These are phyloP conservation scores for Lacanobia oleracea DNA, from an alignment of 2,888 invertebrate species.

Conservation along the genomic window DNA sequence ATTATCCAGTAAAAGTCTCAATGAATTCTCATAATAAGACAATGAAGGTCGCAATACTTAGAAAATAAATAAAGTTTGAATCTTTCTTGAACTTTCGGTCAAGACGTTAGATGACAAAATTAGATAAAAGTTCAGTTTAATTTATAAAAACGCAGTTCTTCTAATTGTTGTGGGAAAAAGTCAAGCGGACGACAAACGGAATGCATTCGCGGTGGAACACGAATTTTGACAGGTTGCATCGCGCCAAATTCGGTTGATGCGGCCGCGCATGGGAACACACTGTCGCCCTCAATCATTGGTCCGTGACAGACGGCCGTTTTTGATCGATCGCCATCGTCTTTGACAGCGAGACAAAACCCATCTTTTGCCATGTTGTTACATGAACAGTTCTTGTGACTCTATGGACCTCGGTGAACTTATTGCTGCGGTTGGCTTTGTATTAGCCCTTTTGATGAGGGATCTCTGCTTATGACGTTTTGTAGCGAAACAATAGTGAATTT, in stretches of 20 bases:
- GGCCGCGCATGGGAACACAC: constrained; percentile 59
- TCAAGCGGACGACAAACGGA: constrained; percentile 39
- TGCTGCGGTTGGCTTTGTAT: constrained; percentile 40
- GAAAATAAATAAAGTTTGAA: not conserved
- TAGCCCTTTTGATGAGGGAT: constrained; percentile 60
- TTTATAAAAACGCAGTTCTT: constrained; percentile 8
- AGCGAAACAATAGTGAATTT: constrained; percentile 38
- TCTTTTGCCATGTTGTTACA: constrained; percentile 55
- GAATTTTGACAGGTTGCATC: constrained; percentile 67
- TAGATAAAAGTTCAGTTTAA: not conserved
- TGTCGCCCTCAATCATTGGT: constrained; percentile 73
- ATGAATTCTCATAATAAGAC: not conserved
- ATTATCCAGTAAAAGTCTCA: not conserved
- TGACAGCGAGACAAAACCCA: constrained; percentile 64
- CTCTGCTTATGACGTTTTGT: constrained; percentile 55
- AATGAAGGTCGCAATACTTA: not conserved
- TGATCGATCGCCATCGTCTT: constrained; percentile 77
- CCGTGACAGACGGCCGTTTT: constrained; percentile 68
- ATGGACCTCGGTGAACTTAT: constrained; percentile 56
- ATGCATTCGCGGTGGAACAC: constrained; percentile 49
- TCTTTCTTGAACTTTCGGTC: not conserved
- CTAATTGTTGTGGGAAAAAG: constrained; percentile 60
- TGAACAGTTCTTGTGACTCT: constrained; percentile 52
- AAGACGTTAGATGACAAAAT: constrained; percentile 7
- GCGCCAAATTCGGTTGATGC: constrained; percentile 77